These are phyloP conservation scores for Cossypha dichroa DNA, from an alignment of 2,797 vertebrate species.

Conservation along the genomic window DNA sequence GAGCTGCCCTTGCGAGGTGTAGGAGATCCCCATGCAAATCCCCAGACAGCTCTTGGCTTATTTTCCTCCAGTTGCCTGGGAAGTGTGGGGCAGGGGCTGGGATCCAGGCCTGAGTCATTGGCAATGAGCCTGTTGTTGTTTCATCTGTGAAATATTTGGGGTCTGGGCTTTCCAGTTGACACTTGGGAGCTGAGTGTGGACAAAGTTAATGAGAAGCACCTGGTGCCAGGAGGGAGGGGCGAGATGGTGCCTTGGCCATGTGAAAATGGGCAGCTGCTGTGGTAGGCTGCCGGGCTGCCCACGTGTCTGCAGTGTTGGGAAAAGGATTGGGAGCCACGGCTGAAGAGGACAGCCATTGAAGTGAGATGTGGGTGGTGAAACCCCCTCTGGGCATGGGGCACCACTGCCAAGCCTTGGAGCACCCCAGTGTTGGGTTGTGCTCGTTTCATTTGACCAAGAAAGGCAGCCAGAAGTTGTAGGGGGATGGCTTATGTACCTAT, in stretches of 20 bases:
- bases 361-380: not conserved
- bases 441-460: not conserved
- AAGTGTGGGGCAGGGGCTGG: not conserved
- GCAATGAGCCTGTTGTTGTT: not conserved
- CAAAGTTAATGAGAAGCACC: not conserved
- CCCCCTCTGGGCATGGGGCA: accelerated
- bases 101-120: not conserved
- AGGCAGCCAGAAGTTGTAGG: not conserved
- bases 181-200: not conserved
- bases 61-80: accelerated
- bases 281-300: accelerated
- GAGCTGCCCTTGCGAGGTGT: not conserved
- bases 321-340: accelerated
- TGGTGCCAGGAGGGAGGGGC: not conserved
- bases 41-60: not conserved
- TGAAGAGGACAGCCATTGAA: not conserved
- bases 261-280: accelerated
- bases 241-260: accelerated
- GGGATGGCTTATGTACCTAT: accelerated
- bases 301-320: accelerated
- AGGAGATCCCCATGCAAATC: not conserved
- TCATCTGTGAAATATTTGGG: not conserved
- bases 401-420: not conserved
- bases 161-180: not conserved
- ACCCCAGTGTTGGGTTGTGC: not conserved